Evolutionary conservation across 2,888 invertebrate genomes (phyloP).

Genomic region (Mesopsocus fuscifrons): DNA sequence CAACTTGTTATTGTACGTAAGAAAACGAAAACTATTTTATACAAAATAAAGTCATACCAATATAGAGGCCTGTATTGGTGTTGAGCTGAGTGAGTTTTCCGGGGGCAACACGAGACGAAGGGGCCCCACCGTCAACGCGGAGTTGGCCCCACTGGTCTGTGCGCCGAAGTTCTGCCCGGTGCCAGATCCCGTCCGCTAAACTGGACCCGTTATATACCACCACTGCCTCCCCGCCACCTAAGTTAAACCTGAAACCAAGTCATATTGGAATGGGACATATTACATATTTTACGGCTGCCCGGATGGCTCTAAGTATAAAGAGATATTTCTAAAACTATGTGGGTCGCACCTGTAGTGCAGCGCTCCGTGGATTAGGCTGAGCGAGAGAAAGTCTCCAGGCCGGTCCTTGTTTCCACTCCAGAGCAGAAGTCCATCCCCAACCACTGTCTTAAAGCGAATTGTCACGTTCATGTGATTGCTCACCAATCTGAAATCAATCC

Average conservation of each 20-base stretch:
- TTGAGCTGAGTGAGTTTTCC: constrained; percentile 70
- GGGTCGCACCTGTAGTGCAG: constrained; percentile 26
- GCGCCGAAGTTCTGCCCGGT: constrained; percentile 56
- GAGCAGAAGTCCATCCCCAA: constrained; percentile 53
- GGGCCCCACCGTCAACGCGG: constrained; percentile 73
- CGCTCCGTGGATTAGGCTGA: constrained; percentile 64
- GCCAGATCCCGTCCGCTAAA: constrained; percentile 81
- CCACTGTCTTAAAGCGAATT: constrained; percentile 60
- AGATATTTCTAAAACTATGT: constrained; percentile 5
- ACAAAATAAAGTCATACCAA: too few relatives aligned
- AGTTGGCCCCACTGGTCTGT: constrained; percentile 71
- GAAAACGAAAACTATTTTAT: too few relatives aligned
- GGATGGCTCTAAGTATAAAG: constrained; percentile 21
- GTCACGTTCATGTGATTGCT: constrained; percentile 76
- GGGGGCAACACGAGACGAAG: constrained; percentile 61
- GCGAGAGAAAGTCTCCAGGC: constrained; percentile 56
- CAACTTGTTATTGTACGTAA: too few relatives aligned
- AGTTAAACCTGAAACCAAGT: constrained; percentile 47
- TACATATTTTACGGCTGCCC: too few relatives aligned
- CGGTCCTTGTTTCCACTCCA: constrained; percentile 58
- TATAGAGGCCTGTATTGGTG: constrained; percentile 72
- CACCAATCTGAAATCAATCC: constrained; percentile 37
- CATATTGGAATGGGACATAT: too few relatives aligned
- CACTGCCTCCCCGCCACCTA: constrained; percentile 71
- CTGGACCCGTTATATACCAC: constrained; percentile 68